Base-by-base conservation (phyloP, 2,113 vertebrate genomes). In the Seriola dumerili region DNA sequence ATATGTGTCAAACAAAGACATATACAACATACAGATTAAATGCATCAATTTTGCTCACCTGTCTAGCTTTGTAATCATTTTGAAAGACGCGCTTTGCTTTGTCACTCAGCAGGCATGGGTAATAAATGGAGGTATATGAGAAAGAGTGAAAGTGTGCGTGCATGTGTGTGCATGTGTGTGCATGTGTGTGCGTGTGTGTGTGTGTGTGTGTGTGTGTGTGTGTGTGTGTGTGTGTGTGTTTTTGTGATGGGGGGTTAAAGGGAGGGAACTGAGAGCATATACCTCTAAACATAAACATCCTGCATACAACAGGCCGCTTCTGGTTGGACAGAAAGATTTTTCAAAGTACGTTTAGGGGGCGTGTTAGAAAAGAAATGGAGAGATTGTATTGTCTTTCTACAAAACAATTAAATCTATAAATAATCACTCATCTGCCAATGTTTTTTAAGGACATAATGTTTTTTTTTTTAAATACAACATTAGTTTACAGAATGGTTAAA, bases 41-140 rank as follows among this genome's bases (percentile, higher is more conserved):
- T 40, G 40, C 61, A 76, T 89, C 16, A 0, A 38, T 88, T 87
- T 91, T 82, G 88, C 95, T 94, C 93, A 96, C 95, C 95, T 95
- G 94, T 96, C 95, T 64, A 96, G 91, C 87, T 95, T 96, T 85
- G 90, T 81, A 79, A 93, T 94, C 95, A 96, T 96, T 94, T 94
- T 61, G 89, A 94, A 93, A 94, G 90, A 86, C 57, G 80, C 74
- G 83, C 87, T 81, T 85, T 58, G 69, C 87, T 78, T 72, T 69
- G 71, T 80, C 83, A 90, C 85, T 91, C 77, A 80, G 81, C 88
- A 11, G 71, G 85, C 62, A 66, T 85, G 78, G 73, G 81, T 83
- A 69, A 84, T 90, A 69, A 93, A 89, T 89, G 89, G 76, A 90
- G 85, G 89, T 88, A 78, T 84, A 82, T 87, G 89, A 92, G 87